Evolutionary conservation across 2,797 vertebrate genomes (phyloP).

Genomic region (Tinamus major): DNA sequence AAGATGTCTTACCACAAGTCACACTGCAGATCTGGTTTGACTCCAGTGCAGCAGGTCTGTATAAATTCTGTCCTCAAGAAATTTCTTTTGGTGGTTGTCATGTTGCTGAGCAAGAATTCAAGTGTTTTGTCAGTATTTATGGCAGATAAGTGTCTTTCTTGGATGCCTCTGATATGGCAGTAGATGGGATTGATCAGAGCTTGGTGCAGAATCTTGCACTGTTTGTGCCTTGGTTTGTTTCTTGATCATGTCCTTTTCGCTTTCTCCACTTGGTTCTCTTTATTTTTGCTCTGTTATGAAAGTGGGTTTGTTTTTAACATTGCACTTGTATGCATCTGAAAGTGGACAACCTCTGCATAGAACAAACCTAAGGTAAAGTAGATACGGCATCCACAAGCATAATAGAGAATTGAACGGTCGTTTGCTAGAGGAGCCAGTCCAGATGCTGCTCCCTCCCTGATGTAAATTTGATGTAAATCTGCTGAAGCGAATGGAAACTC

Average conservation of each 20-base stretch:
- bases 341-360: not conserved
- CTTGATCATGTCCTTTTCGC: not conserved
- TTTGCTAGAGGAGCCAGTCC: constrained; percentile 17
- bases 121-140: not conserved
- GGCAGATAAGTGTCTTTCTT: not conserved
- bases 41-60: not conserved
- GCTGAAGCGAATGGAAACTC: constrained; percentile 58
- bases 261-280: not conserved
- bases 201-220: not conserved
- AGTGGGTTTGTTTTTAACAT: not conserved
- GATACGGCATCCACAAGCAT: not conserved
- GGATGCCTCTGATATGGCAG: constrained; percentile 1
- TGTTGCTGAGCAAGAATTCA: not conserved
- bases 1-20: not conserved
- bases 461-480: constrained; percentile 63
- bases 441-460: constrained; percentile 47
- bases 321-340: not conserved
- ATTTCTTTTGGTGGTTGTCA: not conserved
- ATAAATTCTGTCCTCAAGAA: not conserved
- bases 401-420: not conserved
- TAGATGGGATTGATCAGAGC: not conserved
- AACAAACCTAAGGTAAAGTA: not conserved
- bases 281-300: not conserved
- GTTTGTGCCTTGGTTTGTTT: not conserved
- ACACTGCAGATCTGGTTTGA: not conserved